A percentile compares a stretch with the other conserved stretches of the same genome.
These are phyloP conservation scores for Parthenolecanium corni DNA, from an alignment of 2,888 invertebrate species.

Conservation along the genomic window DNA sequence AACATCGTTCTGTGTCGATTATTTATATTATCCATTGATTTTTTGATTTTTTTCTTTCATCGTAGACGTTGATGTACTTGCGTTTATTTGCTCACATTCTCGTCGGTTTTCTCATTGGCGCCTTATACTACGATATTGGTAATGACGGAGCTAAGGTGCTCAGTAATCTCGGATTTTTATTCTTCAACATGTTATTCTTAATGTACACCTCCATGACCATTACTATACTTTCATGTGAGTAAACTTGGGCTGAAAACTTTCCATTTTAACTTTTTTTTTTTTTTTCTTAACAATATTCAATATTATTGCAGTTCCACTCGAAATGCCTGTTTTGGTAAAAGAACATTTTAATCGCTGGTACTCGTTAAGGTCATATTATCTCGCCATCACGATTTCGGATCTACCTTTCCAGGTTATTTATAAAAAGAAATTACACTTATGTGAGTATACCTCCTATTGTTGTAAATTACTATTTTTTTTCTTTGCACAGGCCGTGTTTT, in stretches of 20 bases:
- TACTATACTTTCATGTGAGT: slow-evolving; percentile 91
- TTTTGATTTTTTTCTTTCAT: neutral
- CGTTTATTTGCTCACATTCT: slow-evolving; percentile 86
- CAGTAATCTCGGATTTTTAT: slow-evolving; percentile 90
- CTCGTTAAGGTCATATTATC: slow-evolving; percentile 82
- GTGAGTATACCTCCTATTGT: neutral
- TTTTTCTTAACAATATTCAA: neutral
- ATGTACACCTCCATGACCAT: slow-evolving; percentile 99
- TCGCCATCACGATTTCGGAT: slow-evolving; percentile 91
- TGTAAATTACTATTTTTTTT: neutral
- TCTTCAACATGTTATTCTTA: slow-evolving; percentile 96
- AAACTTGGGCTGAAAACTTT: slow-evolving; percentile 24
- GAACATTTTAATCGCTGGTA: slow-evolving; percentile 98
- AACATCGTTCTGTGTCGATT: too few relatives aligned
- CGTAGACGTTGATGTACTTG: slow-evolving; percentile 87
- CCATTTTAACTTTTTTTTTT: neutral
- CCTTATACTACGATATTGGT: slow-evolving; percentile 89
- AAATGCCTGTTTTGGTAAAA: slow-evolving; percentile 86
- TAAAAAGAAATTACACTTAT: too few relatives aligned
- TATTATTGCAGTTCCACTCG: slow-evolving; percentile 67
- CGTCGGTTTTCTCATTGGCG: slow-evolving; percentile 87
- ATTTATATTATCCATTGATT: too few relatives aligned
- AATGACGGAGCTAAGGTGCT: slow-evolving; percentile 92
- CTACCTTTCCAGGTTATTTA: slow-evolving; percentile 83
- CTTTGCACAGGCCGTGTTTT: slow-evolving; percentile 71